Evolutionary conservation across 2,888 invertebrate species (phyloP).

Genomic region (Drosophila stalkeri): DNA sequence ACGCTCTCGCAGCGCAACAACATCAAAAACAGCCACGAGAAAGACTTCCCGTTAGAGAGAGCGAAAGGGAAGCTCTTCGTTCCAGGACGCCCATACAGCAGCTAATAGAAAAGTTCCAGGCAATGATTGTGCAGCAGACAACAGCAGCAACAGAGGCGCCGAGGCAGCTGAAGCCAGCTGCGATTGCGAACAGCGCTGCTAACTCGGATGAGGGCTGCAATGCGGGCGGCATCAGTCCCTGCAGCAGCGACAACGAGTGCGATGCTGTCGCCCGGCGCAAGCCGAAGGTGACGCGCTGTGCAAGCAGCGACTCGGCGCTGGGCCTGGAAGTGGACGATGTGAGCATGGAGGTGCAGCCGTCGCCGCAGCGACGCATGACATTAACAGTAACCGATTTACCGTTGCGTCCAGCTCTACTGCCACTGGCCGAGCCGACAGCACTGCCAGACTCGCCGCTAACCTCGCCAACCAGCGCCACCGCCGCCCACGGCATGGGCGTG

Average conservation of each 20-base stretch:
- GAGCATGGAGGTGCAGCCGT: conserved; percentile 42
- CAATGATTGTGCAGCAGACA: conserved; percentile 54
- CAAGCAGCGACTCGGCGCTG: conserved; percentile 84
- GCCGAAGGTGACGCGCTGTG: conserved; percentile 83
- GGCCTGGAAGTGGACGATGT: conserved; percentile 83
- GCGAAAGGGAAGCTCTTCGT: conserved; percentile 9
- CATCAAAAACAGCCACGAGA: neutral
- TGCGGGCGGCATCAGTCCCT: conserved; percentile 81
- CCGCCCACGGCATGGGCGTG: neutral
- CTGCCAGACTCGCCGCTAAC: conserved; percentile 82
- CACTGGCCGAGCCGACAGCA: conserved; percentile 84
- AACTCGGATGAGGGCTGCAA: conserved; percentile 84
- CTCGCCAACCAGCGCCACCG: conserved; percentile 56
- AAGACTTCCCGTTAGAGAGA: conserved; percentile 8
- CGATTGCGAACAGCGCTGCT: conserved; percentile 56
- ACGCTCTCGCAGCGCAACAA: conserved; percentile 15
- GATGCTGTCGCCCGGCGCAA: conserved; percentile 57
- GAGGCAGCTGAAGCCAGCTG: conserved; percentile 38
- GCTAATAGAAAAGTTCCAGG: conserved; percentile 73
- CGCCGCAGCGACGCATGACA: conserved; percentile 82
- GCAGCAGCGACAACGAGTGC: conserved; percentile 80
- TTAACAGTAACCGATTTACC: conserved; percentile 85
- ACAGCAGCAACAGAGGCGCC: conserved; percentile 31
- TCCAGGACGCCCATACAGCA: conserved; percentile 53
- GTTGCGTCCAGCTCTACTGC: conserved; percentile 83